These are phyloP conservation scores for Agrochola circellaris DNA, from an alignment of 2,888 invertebrate species.

Conservation along the genomic window DNA sequence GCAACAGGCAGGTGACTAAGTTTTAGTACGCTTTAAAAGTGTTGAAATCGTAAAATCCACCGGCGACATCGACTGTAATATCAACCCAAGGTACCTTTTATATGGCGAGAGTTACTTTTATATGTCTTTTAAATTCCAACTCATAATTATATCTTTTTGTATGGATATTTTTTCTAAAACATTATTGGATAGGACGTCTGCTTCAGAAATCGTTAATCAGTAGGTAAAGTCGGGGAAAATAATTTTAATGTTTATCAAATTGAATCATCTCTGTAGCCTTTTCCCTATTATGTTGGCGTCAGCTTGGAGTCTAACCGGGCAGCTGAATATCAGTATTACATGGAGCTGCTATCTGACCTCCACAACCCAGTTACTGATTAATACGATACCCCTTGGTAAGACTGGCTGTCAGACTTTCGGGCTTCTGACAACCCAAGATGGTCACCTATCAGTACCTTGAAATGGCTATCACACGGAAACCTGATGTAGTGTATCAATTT, in stretches of 20 bases:
- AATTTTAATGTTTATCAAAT: background rate
- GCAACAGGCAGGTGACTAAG: constrained; percentile 68
- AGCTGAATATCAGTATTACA: too few relatives aligned
- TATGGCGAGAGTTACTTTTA: constrained; percentile 69
- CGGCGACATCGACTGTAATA: constrained; percentile 72
- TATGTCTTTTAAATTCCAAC: constrained; percentile 70
- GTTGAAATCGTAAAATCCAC: constrained; percentile 73
- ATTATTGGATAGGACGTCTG: background rate
- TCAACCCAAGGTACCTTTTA: constrained; percentile 67
- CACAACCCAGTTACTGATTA: too few relatives aligned
- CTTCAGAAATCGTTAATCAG: background rate
- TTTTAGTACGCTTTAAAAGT: constrained; percentile 73
- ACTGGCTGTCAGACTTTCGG: too few relatives aligned
- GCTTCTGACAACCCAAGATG: too few relatives aligned
- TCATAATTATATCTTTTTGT: constrained; percentile 59
- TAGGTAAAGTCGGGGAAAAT: background rate
- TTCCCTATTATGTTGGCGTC: too few relatives aligned
- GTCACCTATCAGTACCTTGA: too few relatives aligned
- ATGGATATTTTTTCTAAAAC: constrained; percentile 41
- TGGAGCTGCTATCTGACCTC: too few relatives aligned
- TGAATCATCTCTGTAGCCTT: background rate
- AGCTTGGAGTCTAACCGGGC: too few relatives aligned
- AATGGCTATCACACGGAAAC: background rate
- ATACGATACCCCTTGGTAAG: too few relatives aligned
- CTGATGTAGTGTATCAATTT: background rate